Evolutionary conservation across 2,888 invertebrate genomes (phyloP).

Genomic region (Alviniconcha strummeri): DNA sequence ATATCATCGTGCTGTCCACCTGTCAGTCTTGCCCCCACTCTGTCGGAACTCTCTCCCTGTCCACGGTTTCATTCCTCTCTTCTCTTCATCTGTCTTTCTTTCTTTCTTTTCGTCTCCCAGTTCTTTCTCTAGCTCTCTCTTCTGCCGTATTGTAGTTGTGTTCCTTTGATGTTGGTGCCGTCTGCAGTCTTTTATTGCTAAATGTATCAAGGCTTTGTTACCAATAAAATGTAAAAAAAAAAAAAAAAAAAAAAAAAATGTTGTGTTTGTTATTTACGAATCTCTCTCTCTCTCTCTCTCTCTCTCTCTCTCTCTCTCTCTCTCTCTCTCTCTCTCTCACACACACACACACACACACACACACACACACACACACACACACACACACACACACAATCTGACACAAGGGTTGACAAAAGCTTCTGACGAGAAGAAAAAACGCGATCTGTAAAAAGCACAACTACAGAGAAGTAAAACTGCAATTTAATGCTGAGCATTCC

Average conservation of each 20-base stretch:
- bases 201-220: constrained; percentile 46
- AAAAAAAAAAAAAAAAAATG: constrained; percentile 25
- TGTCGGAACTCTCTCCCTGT: background rate
- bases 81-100: background rate
- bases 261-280: background rate
- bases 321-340: background rate
- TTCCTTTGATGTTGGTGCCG: constrained; percentile 38
- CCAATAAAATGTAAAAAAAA: constrained; percentile 32
- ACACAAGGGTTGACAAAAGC: too few relatives aligned
- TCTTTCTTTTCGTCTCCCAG: background rate
- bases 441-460: too few relatives aligned
- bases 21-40: background rate
- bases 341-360: background rate
- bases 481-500: too few relatives aligned
- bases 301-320: constrained; percentile 22
- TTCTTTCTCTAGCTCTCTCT: background rate
- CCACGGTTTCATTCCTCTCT: background rate
- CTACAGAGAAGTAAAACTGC: too few relatives aligned
- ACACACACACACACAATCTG: too few relatives aligned
- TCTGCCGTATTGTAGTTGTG: constrained; percentile 24
- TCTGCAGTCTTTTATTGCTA: constrained; percentile 44
- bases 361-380: too few relatives aligned
- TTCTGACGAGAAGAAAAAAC: too few relatives aligned
- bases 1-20: background rate
- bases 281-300: constrained; percentile 22